Base-by-base conservation (phyloP, 2,113 vertebrate genomes). In the Ranitomeya variabilis region DNA sequence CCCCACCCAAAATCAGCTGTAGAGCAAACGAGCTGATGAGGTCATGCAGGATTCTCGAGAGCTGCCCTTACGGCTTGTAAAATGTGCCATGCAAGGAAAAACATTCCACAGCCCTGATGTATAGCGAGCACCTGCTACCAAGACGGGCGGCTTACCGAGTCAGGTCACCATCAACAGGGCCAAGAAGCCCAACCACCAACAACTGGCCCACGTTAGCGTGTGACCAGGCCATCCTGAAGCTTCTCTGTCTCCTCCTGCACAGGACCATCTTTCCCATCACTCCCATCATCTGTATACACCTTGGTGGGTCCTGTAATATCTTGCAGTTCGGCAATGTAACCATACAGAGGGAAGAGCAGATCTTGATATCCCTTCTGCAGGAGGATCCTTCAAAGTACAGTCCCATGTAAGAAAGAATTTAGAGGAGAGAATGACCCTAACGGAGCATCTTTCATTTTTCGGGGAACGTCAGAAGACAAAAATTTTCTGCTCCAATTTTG, bases 1-100 rank as follows among this genome's bases (percentile, higher is more conserved):
- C 71, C 45, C 57, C 85, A 86, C 85, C 85, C 85, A 86, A 86
- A 86, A 86, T 86, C 85, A 86, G 85, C 55, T 77, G 73, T 86
- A 86, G 5, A n/a, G 59, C 85, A 26, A 76, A 74, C 66, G 83
- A 52, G 73, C 13, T 0, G 85, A 78, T 86, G 85, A 86, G 73
- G 85, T 86, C 85, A 86, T 77, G 71, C 54, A 57, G 83, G 54
- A 85, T 26, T 52, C 19, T 14, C 52, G 81, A 3, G 62, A 54
- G 82, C 82, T n/a, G 82, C 37, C 62, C 82, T 54, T 83, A 52
- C 64, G 26, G 82, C 60, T 45, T n/a, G 82, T 55, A 57, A 73
- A 59, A 73, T 59, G 66, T 59, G 67, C 66, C 66, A 85, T 59
- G 84, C 84, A 57, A 86, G 23, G 84, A 60, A 59, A 86, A 76